Evolutionary conservation across 2,888 invertebrate genomes (phyloP), one percentile per base, ranked within the genome.

Genomic region (Lycia hirtaria): DNA sequence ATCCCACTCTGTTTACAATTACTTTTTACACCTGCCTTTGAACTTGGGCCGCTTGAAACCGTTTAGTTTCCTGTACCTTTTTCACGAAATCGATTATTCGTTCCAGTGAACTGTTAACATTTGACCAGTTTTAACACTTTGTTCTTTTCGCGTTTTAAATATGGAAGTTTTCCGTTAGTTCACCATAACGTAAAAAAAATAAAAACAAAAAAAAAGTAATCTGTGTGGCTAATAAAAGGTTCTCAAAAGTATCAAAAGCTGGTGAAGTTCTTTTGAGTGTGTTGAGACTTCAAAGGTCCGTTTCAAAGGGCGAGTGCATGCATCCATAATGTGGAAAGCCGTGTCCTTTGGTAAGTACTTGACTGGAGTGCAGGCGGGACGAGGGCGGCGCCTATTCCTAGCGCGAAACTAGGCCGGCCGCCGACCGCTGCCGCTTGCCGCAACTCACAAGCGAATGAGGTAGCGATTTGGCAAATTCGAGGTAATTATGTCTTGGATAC

Each of bases 381-480:
- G 89, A 86, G 86, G 85, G 88, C 88, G 88, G 88, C 78, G 87
- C 83, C 89, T 91, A 91, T 90, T 91, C 87, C 88, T 83, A 89
- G 88, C 78, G 81, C 81, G 71, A 88, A 92, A 88, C 88, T 92
- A 91, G 91, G 91, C 88, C 91, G 91, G 88, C 83, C 89, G 84
- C 85, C 90, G 90, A 90, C 88, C 86, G 85, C 83, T 73, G 66
- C 52, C 55, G 62, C 50, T 48, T 71, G 80, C 70, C 56, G 40
- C 59, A 62, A 69, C 52, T 14, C 28, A 65, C 10, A 37, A 68
- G 67, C 62, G 56, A 24, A 24, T 50, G 50, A 50, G 54, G 15
- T 26, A 44, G 52, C 50, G 38, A 15, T 10, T 38, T 9, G 3
- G 0, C 9, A 47, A 35, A 15, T 45, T 51, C 35, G 49, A 56